phyloP scores from a whole-genome alignment of 2,797 vertebrate species.

The Leucoraja ocellata region DNA sequence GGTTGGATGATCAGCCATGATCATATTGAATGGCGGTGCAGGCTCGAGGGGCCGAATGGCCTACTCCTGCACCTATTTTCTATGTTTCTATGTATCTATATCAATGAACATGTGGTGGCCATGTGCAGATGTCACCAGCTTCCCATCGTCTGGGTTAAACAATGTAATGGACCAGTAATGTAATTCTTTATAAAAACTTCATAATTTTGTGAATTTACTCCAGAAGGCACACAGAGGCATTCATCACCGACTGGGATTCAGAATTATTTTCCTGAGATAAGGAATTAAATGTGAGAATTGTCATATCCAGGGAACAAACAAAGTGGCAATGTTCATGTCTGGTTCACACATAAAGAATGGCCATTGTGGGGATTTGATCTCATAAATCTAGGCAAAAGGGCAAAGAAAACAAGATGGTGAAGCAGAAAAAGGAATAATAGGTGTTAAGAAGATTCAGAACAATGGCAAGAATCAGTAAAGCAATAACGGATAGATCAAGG shows the following conservation, averaged over 20 bases:
- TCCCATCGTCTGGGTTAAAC: neutral
- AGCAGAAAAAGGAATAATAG: neutral
- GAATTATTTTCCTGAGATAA: neutral
- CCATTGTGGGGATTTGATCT: neutral
- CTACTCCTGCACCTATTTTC: no score
- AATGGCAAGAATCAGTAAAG: neutral
- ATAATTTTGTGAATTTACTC: neutral
- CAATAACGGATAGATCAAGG: neutral
- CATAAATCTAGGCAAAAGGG: neutral
- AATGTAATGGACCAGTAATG: neutral
- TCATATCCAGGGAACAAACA: neutral
- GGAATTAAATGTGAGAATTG: no score
- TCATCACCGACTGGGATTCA: neutral
- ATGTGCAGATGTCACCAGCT: no score
- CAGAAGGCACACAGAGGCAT: neutral
- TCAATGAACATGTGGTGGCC: no score
- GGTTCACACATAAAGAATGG: neutral
- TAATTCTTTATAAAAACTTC: neutral
- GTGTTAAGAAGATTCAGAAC: neutral
- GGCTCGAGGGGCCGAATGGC: no score
- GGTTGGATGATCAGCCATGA: no score
- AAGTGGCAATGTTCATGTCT: neutral
- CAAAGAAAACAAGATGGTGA: neutral
- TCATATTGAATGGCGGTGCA: no score
- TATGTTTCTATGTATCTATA: no score